Percentiles rank a stretch among this genome's conserved stretches.
phyloP scores from a whole-genome alignment of 2,797 vertebrate genomes.

The Semotilus atromaculatus region DNA sequence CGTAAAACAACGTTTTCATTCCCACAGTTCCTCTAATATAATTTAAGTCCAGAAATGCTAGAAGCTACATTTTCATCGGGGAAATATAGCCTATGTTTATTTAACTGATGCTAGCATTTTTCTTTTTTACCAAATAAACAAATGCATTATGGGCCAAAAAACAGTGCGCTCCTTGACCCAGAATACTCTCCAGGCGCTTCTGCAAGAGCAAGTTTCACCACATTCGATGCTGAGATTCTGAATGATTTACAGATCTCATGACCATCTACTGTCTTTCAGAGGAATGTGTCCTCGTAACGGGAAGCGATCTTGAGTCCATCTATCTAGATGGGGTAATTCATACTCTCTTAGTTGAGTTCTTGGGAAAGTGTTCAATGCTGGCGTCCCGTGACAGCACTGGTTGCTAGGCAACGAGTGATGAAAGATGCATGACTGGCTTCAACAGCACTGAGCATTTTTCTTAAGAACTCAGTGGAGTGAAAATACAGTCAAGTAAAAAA shows the following conservation, averaged over 20 bases:
- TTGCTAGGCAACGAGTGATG: conserved; percentile 11
- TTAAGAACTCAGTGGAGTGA: conserved; percentile 6
- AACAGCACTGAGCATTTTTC: background rate
- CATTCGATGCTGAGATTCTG: conserved; percentile 39
- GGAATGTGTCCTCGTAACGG: background rate
- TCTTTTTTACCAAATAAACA: conserved; percentile 28
- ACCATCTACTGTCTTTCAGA: conserved; percentile 36
- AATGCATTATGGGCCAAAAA: background rate
- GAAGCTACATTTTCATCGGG: conserved; percentile 26
- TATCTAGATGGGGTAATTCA: background rate
- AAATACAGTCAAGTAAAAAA: conserved; percentile 58
- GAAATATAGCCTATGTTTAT: conserved; percentile 44
- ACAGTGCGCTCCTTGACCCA: conserved; percentile 1
- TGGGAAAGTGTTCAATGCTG: background rate
- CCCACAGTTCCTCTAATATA: conserved; percentile 12
- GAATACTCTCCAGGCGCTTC: conserved; percentile 43
- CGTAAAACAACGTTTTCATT: background rate
- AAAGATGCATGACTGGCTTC: conserved; percentile 16
- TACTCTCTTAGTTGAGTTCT: background rate
- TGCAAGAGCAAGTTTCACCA: conserved; percentile 7
- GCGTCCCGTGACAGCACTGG: conserved; percentile 6
- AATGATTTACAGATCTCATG: conserved; percentile 38
- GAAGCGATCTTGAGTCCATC: background rate
- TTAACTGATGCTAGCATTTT: background rate
- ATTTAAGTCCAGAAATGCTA: background rate